These are phyloP conservation scores for Palythoa heliodiscus DNA, from an alignment of 92 coral and sea anemone species.

Conservation along the genomic window DNA sequence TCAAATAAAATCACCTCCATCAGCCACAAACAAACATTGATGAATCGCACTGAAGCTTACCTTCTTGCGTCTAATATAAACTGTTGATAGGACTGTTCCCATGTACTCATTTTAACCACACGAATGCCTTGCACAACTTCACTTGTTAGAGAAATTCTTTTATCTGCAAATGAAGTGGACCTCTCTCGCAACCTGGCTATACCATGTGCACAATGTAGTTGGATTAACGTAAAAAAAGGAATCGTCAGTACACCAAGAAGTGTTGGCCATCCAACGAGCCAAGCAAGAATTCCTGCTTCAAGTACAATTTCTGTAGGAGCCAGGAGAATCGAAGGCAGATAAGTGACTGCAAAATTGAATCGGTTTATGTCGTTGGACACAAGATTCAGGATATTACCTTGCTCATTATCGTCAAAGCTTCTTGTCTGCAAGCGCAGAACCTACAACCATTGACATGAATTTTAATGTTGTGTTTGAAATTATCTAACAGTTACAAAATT, in stretches of 20 bases:
- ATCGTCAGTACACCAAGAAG: too few relatives aligned
- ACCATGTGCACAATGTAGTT: background rate
- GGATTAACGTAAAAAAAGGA: background rate
- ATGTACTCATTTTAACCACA: background rate
- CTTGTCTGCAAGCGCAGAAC: background rate
- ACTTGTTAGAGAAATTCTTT: background rate
- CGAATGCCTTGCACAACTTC: slow-evolving; percentile 22
- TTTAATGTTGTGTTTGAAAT: too few relatives aligned
- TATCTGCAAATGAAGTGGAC: too few relatives aligned
- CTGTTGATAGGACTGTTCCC: slow-evolving; percentile 3
- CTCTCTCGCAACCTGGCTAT: background rate
- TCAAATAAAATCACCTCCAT: too few relatives aligned
- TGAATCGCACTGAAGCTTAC: background rate
- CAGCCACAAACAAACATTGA: too few relatives aligned
- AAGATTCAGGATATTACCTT: slow-evolving; percentile 15
- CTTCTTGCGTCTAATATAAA: slow-evolving; percentile 1
- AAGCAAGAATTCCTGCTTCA: background rate
- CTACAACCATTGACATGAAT: background rate
- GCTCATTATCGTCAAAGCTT: background rate
- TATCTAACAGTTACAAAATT: too few relatives aligned
- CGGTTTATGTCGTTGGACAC: background rate
- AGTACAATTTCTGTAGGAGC: background rate
- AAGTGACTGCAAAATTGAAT: background rate
- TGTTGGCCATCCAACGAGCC: background rate
- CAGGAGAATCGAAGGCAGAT: slow-evolving; percentile 6